A percentile compares a stretch with the other conserved stretches of the same genome.
Evolutionary conservation across 2,113 vertebrate species (phyloP).

Genomic region (Nannospalax galili): DNA sequence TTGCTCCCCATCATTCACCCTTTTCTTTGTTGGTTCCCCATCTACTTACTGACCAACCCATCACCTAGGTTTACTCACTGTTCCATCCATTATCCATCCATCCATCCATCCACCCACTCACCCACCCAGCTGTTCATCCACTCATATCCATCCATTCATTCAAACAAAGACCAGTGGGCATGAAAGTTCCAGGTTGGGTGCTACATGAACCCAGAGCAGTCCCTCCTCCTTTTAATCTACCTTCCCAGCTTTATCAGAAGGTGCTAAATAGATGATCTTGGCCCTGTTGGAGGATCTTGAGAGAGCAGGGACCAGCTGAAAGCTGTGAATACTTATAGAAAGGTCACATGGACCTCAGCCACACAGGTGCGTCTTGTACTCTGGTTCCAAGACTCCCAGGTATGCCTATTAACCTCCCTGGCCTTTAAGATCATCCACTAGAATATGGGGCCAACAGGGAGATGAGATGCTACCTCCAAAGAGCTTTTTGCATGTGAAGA

Average conservation of each 20-base stretch:
- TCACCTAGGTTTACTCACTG: background rate
- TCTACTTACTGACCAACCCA: background rate
- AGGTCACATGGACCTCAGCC: background rate
- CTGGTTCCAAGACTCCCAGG: background rate
- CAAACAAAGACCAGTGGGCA: background rate
- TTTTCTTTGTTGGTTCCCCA: background rate
- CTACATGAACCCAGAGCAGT: background rate
- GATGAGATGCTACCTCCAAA: background rate
- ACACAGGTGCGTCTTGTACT: background rate
- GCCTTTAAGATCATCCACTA: background rate
- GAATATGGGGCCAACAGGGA: background rate
- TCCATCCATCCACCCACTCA: too few species aligned
- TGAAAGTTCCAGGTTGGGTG: too few species aligned
- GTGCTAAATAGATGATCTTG: background rate
- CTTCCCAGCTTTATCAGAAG: background rate
- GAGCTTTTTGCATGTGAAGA: background rate
- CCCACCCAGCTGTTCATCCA: too few species aligned
- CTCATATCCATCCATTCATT: too few species aligned
- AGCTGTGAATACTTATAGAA: background rate
- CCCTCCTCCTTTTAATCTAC: background rate
- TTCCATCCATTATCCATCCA: too few species aligned
- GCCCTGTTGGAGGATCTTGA: background rate
- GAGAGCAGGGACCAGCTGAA: background rate
- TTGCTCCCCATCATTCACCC: background rate
- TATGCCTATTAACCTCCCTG: background rate